Percentiles rank a stretch among this genome's conserved stretches.
phyloP scores from a whole-genome alignment of 2,888 invertebrate genomes.

The Ferrisia virgata region DNA sequence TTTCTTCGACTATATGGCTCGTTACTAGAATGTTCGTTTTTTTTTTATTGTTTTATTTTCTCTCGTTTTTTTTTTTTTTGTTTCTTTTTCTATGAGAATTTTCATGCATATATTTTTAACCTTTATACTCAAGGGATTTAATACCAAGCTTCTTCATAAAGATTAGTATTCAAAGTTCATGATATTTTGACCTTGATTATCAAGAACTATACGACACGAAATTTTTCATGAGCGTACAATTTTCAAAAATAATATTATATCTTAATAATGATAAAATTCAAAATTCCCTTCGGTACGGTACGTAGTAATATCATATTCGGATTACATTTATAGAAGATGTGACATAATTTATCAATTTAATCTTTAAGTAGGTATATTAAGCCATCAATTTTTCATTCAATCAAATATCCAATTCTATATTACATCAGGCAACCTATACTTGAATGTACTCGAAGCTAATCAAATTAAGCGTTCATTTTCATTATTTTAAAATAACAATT shows the following conservation, averaged over 20 bases:
- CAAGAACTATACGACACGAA: neutral
- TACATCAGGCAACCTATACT: neutral
- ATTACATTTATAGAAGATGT: neutral
- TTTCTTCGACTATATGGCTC: too few species aligned
- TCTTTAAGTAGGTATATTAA: neutral
- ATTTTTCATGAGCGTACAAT: neutral
- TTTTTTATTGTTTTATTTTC: too few species aligned
- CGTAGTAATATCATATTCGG: neutral
- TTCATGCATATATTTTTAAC: neutral
- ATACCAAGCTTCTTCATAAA: neutral
- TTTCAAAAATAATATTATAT: neutral
- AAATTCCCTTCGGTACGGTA: neutral
- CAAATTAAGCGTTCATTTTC: neutral
- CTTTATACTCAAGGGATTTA: neutral
- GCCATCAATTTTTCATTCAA: neutral
- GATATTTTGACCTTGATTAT: neutral
- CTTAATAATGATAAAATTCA: neutral
- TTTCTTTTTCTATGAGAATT: neutral
- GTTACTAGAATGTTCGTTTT: too few species aligned
- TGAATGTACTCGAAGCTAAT: neutral
- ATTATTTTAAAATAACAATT: neutral
- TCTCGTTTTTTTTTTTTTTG: too few species aligned
- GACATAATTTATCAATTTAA: neutral
- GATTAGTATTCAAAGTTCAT: neutral
- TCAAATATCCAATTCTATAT: neutral